A percentile compares a stretch with the other conserved stretches of the same genome.
Evolutionary conservation across 2,888 invertebrate species (phyloP).

Genomic region (Pomacea canaliculata): DNA sequence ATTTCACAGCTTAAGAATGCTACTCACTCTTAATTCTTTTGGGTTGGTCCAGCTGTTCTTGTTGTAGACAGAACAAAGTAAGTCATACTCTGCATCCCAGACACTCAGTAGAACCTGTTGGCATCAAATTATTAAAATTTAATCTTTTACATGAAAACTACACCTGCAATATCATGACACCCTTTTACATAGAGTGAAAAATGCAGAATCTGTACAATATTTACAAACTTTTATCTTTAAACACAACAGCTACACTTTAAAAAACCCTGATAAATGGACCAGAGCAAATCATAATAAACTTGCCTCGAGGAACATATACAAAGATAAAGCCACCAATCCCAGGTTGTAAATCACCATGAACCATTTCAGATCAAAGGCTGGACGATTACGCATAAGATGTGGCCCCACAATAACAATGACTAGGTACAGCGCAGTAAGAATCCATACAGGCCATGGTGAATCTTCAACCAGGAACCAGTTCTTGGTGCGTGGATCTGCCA

Average conservation of each 20-base stretch:
- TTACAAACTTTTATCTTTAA: no score
- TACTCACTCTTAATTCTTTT: conserved; percentile 60
- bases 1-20: background rate
- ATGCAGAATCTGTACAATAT: no score
- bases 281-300: no score
- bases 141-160: background rate
- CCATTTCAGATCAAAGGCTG: conserved; percentile 82
- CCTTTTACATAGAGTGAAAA: background rate
- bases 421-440: conserved; percentile 58
- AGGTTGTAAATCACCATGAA: conserved; percentile 87
- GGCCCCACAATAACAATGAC: conserved; percentile 82
- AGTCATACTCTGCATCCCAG: conserved; percentile 56
- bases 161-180: background rate
- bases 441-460: conserved; percentile 62
- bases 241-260: no score
- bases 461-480: conserved; percentile 63
- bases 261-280: no score
- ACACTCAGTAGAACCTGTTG: conserved; percentile 63
- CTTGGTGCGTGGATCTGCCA: conserved; percentile 64
- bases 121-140: background rate
- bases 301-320: conserved; percentile 86
- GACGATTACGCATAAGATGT: conserved; percentile 82
- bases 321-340: conserved; percentile 84
- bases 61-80: conserved; percentile 60
- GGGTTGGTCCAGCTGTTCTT: conserved; percentile 54